A percentile compares a stretch with the other conserved stretches of the same genome.
Evolutionary conservation across 92 coral and sea anemone species (phyloP).

Genomic region (Epizoanthus fatuus): DNA sequence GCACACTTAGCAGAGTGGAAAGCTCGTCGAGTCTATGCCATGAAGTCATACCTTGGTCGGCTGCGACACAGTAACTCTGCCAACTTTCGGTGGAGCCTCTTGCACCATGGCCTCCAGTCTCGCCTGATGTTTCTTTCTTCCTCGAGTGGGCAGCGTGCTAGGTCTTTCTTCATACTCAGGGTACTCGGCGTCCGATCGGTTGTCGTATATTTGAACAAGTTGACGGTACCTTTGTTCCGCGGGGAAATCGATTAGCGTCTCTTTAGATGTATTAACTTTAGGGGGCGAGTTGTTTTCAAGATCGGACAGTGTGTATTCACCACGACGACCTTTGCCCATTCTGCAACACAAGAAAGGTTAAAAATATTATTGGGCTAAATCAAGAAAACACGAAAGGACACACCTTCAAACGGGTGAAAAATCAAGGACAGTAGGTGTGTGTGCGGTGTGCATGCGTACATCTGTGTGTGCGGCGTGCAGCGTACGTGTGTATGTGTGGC

Average conservation of each 20-base stretch:
- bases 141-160: slow-evolving; percentile 29
- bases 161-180: slow-evolving; percentile 35
- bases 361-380: too few relatives aligned
- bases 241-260: slow-evolving; percentile 38
- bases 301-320: slow-evolving; percentile 82
- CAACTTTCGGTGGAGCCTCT: slow-evolving; percentile 33
- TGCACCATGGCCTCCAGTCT: slow-evolving; percentile 1
- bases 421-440: too few relatives aligned
- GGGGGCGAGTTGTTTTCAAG: slow-evolving; percentile 50
- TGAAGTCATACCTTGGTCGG: slow-evolving; percentile 55
- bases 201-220: slow-evolving; percentile 22
- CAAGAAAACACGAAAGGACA: too few relatives aligned
- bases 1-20: not conserved
- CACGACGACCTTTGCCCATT: slow-evolving; percentile 78
- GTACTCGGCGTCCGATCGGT: slow-evolving; percentile 24
- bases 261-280: slow-evolving; percentile 22
- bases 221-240: slow-evolving; percentile 41
- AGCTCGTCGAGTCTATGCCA: slow-evolving; percentile 10
- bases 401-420: too few relatives aligned
- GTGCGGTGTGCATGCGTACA: too few relatives aligned
- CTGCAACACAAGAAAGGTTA: slow-evolving; percentile 42
- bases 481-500: too few relatives aligned
- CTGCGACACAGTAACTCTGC: slow-evolving; percentile 34
- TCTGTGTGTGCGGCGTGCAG: too few relatives aligned
- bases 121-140: slow-evolving; percentile 29